Conservation (phyloP, 2,888 invertebrate genomes). For the Sepiola atlantica region DNA sequence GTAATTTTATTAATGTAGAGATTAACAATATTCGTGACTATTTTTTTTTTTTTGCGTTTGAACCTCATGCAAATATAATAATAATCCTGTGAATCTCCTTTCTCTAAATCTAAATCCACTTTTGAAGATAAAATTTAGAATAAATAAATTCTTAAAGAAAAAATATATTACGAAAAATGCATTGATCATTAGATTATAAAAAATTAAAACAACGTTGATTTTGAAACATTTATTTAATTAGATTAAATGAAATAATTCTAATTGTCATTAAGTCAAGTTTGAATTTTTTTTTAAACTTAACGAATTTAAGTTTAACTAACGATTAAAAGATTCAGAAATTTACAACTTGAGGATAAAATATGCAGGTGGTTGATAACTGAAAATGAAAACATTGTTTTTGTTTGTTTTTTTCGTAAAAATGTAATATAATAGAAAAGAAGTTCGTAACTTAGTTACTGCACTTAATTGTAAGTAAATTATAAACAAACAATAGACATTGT, state of each 20-base stretch:
- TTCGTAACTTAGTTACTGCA: background rate
- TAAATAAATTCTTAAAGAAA: background rate
- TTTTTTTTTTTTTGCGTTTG: too few relatives aligned
- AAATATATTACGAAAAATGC: too few relatives aligned
- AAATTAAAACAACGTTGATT: too few relatives aligned
- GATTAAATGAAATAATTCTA: background rate
- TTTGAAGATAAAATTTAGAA: background rate
- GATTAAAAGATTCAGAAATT: background rate
- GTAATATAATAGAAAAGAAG: background rate
- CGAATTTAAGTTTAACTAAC: background rate
- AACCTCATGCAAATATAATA: too few relatives aligned
- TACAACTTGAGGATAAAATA: background rate
- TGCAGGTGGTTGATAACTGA: too few relatives aligned
- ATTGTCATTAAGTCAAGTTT: background rate
- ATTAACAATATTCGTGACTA: too few relatives aligned
- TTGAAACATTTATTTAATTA: background rate
- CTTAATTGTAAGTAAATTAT: background rate
- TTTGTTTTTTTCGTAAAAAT: background rate
- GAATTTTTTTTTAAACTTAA: background rate
- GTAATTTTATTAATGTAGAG: too few relatives aligned
- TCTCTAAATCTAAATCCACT: too few relatives aligned
- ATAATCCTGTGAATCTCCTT: too few relatives aligned
- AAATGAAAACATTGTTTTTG: background rate
- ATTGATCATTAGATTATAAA: background rate
- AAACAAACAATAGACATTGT: background rate